phyloP scores from a whole-genome alignment of 2,113 vertebrate species.

The Rhinopithecus roxellana region DNA sequence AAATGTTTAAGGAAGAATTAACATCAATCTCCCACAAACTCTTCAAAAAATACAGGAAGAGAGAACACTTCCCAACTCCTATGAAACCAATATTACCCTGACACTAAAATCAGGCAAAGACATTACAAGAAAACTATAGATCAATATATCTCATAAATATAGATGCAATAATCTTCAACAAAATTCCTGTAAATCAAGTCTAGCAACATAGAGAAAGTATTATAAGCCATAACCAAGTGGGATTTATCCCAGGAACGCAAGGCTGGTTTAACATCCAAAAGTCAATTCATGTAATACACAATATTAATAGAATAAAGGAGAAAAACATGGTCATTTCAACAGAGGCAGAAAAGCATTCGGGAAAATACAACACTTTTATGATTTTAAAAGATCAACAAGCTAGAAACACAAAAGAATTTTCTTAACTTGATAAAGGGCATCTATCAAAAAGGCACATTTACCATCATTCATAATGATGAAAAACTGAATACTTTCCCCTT shows the following conservation, averaged over 20 bases:
- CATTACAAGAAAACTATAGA: not conserved
- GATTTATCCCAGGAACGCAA: not conserved
- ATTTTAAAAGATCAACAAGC: not conserved
- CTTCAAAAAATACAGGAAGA: not conserved
- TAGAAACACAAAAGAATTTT: not conserved
- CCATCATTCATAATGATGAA: not conserved
- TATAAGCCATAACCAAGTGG: not conserved
- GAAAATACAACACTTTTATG: not conserved
- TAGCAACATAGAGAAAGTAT: not conserved
- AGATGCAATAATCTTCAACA: not conserved
- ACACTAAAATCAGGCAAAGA: not conserved
- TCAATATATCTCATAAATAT: not conserved
- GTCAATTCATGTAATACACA: not conserved
- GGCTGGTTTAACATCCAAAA: not conserved
- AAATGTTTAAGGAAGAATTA: not conserved
- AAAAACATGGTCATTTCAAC: not conserved
- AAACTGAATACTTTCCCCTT: not conserved
- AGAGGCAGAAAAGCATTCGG: not conserved
- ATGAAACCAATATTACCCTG: not conserved
- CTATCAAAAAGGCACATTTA: not conserved
- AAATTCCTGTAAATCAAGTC: not conserved
- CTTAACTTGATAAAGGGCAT: not conserved
- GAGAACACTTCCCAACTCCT: not conserved
- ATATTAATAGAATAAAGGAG: not conserved
- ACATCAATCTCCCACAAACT: not conserved